A percentile compares a stretch with the other conserved stretches of the same genome.
phyloP scores from a whole-genome alignment of 2,888 invertebrate species.

The Linnaemya vulpina region DNA sequence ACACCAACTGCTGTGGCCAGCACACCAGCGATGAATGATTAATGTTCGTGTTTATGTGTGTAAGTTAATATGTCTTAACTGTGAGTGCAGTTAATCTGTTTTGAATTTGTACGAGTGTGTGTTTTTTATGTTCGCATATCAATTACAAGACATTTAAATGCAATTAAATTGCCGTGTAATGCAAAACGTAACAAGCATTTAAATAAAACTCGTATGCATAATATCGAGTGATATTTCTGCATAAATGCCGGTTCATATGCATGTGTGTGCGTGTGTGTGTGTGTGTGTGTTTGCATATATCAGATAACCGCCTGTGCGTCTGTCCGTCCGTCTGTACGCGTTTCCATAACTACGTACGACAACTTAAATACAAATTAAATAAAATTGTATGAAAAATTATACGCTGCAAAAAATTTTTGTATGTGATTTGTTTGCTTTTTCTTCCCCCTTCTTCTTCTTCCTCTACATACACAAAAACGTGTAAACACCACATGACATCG shows the following conservation, averaged over 20 bases:
- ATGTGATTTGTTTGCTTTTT: neutral
- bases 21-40: slow-evolving; percentile 28
- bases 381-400: slow-evolving; percentile 54
- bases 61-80: slow-evolving; percentile 44
- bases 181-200: slow-evolving; percentile 71
- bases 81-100: slow-evolving; percentile 21
- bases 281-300: neutral
- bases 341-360: slow-evolving; percentile 44
- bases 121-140: slow-evolving; percentile 68
- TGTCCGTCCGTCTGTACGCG: neutral
- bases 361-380: slow-evolving; percentile 69
- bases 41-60: slow-evolving; percentile 36
- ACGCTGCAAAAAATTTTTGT: slow-evolving; percentile 54
- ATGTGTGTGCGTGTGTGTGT: neutral
- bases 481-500: slow-evolving; percentile 72
- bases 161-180: slow-evolving; percentile 72
- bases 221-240: slow-evolving; percentile 37
- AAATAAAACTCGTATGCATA: slow-evolving; percentile 65
- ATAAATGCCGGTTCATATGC: slow-evolving; percentile 14
- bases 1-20: slow-evolving; percentile 20
- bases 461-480: slow-evolving; percentile 58
- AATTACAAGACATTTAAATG: slow-evolving; percentile 71
- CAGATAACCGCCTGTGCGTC: neutral
- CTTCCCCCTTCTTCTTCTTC: slow-evolving; percentile 17
- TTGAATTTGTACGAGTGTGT: slow-evolving; percentile 38